phyloP scores from a whole-genome alignment of 2,113 vertebrate species.

The Ploceus nigricollis region DNA sequence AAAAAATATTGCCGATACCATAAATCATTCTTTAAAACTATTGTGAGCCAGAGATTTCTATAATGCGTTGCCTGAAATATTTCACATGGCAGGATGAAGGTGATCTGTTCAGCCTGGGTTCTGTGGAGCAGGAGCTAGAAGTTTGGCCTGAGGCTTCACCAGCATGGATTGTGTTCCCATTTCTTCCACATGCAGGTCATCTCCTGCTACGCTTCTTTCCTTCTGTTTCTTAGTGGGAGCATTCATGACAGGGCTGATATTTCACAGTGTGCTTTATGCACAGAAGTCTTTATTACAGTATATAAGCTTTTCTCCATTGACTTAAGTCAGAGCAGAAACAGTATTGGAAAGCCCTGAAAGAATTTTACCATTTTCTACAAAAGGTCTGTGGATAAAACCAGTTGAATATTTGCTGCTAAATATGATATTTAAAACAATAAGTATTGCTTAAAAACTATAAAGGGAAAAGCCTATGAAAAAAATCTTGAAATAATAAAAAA shows the following conservation, averaged over 20 bases:
- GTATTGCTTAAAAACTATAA: background rate
- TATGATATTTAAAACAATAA: background rate
- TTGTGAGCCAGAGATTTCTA: background rate
- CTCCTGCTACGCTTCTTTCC: background rate
- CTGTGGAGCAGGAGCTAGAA: background rate
- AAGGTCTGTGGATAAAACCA: background rate
- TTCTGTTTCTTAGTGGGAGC: background rate
- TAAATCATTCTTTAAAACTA: background rate
- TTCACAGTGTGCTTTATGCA: background rate
- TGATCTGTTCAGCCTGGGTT: background rate
- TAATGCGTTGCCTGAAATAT: rapidly evolving
- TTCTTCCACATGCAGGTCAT: background rate
- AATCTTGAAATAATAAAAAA: background rate
- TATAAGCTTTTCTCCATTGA: background rate
- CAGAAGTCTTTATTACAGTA: background rate
- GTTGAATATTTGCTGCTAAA: background rate
- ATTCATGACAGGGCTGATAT: background rate
- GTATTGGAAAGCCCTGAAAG: background rate
- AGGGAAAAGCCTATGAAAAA: background rate
- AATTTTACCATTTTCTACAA: background rate
- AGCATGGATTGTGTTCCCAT: background rate
- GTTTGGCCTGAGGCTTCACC: background rate
- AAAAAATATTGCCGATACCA: background rate
- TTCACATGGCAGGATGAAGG: background rate
- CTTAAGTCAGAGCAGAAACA: background rate